A percentile compares a stretch with the other conserved stretches of the same genome.
These are phyloP conservation scores for Eubasilissa splendida DNA, from an alignment of 2,888 invertebrate genomes.

Conservation along the genomic window DNA sequence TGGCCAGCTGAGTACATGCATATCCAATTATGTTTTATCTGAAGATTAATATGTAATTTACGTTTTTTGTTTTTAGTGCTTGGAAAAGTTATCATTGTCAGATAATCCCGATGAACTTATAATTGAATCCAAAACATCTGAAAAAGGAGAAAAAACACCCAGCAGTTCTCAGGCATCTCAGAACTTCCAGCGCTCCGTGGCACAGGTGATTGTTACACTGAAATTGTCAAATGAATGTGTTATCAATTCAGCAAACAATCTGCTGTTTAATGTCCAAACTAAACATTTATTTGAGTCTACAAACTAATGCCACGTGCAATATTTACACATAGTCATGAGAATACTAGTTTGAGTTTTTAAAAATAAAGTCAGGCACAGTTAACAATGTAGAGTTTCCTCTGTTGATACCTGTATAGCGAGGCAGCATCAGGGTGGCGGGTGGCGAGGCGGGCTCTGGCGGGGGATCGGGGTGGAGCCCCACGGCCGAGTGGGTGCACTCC, in stretches of 20 bases:
- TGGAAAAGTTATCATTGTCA: conserved; percentile 49
- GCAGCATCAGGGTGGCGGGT: conserved; percentile 75
- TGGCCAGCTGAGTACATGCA: neutral
- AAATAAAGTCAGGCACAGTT: too few species aligned
- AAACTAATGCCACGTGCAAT: too few species aligned
- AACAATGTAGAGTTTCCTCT: neutral
- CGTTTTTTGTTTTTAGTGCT: conserved; percentile 38
- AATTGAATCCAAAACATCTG: conserved; percentile 3
- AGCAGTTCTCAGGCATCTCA: conserved; percentile 30
- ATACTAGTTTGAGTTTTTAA: too few species aligned
- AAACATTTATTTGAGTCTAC: too few species aligned
- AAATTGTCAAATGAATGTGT: conserved; percentile 7
- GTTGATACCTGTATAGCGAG: conserved; percentile 66
- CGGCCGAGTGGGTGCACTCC: conserved; percentile 94
- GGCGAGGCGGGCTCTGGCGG: conserved; percentile 62
- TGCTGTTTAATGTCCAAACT: too few species aligned
- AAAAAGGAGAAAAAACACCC: conserved; percentile 22
- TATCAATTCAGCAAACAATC: neutral
- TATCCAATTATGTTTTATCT: neutral
- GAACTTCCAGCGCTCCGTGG: conserved; percentile 61
- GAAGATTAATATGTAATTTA: neutral
- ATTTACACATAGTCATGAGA: too few species aligned
- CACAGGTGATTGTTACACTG: conserved; percentile 61
- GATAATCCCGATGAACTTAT: conserved; percentile 31
- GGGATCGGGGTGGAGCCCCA: conserved; percentile 82